These are phyloP conservation scores for Notothenia coriiceps DNA, from an alignment of 2,113 vertebrate genomes.

Conservation along the genomic window DNA sequence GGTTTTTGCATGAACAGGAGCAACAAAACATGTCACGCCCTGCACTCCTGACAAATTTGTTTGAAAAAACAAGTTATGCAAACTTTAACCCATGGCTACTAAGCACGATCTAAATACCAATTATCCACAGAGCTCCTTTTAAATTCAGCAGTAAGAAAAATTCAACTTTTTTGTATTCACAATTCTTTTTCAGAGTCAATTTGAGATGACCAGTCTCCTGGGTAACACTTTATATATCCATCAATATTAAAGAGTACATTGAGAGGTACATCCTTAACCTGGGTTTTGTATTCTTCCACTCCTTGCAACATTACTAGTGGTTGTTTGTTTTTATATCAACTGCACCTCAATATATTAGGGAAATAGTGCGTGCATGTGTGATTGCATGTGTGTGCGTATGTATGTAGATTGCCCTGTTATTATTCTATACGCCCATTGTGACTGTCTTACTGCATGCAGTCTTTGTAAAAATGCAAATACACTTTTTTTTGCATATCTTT, in stretches of 20 bases:
- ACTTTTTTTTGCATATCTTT: conserved; percentile 8
- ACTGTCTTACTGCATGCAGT: conserved; percentile 14
- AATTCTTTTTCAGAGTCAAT: neutral
- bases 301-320: conserved; percentile 35
- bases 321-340: conserved; percentile 49
- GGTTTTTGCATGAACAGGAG: neutral
- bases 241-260: no score
- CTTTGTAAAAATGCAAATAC: conserved; percentile 17
- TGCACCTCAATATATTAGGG: conserved; percentile 27
- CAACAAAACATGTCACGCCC: conserved; percentile 1
- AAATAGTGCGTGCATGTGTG: neutral
- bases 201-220: neutral
- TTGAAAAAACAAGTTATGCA: neutral
- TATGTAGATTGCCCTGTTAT: neutral
- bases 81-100: neutral
- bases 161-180: neutral
- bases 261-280: neutral
- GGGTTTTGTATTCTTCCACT: conserved; percentile 27
- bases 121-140: neutral
- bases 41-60: neutral
- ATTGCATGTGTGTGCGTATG: neutral
- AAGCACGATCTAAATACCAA: neutral
- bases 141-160: neutral
- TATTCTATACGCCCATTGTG: neutral
- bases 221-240: no score